phyloP scores from a whole-genome alignment of 2,113 vertebrate species.

The Sorex fumeus region DNA sequence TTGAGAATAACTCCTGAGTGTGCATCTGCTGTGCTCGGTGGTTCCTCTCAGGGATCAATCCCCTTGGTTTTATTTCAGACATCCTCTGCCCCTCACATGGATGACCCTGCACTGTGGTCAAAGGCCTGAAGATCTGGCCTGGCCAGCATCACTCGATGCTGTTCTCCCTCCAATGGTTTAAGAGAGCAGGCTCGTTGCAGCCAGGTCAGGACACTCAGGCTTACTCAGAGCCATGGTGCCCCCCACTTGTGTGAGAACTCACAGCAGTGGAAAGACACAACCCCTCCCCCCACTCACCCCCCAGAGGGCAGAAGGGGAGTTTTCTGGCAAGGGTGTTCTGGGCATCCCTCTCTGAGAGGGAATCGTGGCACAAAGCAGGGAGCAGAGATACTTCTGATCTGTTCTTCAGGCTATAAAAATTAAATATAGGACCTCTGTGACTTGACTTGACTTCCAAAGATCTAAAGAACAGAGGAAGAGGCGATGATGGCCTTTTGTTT shows the following conservation, averaged over 20 bases:
- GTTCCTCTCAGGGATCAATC: constrained; percentile 41
- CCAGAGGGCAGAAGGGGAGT: neutral
- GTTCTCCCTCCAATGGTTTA: neutral
- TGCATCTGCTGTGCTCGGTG: neutral
- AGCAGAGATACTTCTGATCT: constrained; percentile 26
- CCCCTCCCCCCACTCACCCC: neutral
- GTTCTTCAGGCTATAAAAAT: constrained; percentile 49
- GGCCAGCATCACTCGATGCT: constrained; percentile 14
- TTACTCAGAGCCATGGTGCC: constrained; percentile 2
- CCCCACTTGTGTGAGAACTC: neutral
- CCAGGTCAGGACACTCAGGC: neutral
- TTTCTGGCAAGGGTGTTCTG: neutral
- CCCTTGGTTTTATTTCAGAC: constrained; percentile 52
- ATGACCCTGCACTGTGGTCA: neutral
- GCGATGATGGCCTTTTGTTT: constrained; percentile 79
- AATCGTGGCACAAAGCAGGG: neutral
- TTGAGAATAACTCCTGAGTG: constrained; percentile 30
- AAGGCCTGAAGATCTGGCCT: constrained; percentile 40
- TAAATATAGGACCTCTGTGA: constrained; percentile 47
- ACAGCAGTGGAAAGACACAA: neutral
- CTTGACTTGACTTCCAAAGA: constrained; percentile 70
- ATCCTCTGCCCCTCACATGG: neutral
- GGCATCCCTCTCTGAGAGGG: constrained; percentile 6
- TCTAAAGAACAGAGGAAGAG: constrained; percentile 68
- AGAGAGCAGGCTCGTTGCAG: neutral